These are phyloP conservation scores for Toxotes chatareus DNA, from an alignment of 2,113 vertebrate genomes.

Conservation along the genomic window DNA sequence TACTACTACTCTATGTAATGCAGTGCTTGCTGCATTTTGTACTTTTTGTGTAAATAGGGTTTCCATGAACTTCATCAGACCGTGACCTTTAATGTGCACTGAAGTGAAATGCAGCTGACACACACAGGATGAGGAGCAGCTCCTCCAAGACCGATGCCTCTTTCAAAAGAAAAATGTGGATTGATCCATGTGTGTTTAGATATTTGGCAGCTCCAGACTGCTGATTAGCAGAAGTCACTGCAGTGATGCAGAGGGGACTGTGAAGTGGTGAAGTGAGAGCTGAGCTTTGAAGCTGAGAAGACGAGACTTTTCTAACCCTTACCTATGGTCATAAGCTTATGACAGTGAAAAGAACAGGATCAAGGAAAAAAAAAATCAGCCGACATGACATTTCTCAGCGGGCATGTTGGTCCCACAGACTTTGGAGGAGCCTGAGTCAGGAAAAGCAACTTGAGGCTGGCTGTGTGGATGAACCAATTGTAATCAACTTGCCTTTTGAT, in stretches of 20 bases:
- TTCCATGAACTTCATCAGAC: not conserved
- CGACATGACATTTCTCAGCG: conserved; percentile 12
- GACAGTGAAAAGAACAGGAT: conserved; percentile 1
- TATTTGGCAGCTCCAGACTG: not conserved
- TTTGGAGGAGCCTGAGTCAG: not conserved
- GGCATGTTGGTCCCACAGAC: not conserved
- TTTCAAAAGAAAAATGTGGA: no score
- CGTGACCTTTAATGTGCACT: no score
- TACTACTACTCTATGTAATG: not conserved
- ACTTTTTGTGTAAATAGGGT: not conserved
- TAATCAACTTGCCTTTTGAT: not conserved
- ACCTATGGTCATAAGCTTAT: not conserved
- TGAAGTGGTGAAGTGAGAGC: conserved; percentile 3
- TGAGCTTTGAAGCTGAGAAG: not conserved
- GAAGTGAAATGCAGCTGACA: no score
- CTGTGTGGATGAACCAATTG: conserved; percentile 1
- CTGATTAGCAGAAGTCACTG: not conserved
- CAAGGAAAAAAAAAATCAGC: not conserved
- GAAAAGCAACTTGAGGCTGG: conserved; percentile 16
- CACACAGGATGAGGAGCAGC: no score
- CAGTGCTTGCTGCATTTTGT: not conserved
- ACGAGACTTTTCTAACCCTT: not conserved
- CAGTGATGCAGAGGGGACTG: not conserved
- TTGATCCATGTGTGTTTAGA: not conserved
- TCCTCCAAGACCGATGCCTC: no score